phyloP scores from a whole-genome alignment of 2,888 invertebrate species.

The Hetaerina titia region DNA sequence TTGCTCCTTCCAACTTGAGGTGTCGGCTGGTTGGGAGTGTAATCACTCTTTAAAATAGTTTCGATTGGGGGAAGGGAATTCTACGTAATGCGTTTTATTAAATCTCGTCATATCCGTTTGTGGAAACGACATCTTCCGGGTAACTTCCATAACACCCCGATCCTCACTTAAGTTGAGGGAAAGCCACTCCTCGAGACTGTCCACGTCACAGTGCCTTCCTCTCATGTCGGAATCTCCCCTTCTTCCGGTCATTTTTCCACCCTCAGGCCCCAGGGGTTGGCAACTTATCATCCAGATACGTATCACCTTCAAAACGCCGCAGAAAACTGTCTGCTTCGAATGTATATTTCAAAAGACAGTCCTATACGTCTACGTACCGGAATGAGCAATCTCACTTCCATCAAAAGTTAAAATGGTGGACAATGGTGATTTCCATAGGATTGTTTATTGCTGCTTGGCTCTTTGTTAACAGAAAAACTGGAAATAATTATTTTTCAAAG shows the following conservation, averaged over 20 bases:
- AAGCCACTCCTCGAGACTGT: not conserved
- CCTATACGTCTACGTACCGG: no score
- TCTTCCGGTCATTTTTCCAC: constrained; percentile 24
- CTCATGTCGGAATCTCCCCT: constrained; percentile 5
- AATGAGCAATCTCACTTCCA: no score
- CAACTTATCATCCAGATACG: not conserved
- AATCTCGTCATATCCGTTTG: not conserved
- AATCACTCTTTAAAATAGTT: no score
- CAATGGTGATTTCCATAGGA: no score
- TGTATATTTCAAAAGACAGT: no score
- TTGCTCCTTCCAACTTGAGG: no score
- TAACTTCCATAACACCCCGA: not conserved
- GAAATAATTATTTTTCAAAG: no score
- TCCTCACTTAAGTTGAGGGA: not conserved
- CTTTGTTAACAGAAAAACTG: no score
- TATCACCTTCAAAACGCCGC: not conserved
- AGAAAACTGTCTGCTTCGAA: not conserved
- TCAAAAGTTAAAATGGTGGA: no score
- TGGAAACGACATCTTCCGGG: not conserved
- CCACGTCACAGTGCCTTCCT: not conserved
- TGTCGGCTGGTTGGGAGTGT: no score
- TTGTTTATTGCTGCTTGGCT: no score
- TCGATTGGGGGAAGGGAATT: no score
- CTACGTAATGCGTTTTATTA: not conserved
- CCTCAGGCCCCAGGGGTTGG: not conserved